Evolutionary conservation across 2,113 vertebrate species (phyloP).

Genomic region (Hippocampus barbouri): DNA sequence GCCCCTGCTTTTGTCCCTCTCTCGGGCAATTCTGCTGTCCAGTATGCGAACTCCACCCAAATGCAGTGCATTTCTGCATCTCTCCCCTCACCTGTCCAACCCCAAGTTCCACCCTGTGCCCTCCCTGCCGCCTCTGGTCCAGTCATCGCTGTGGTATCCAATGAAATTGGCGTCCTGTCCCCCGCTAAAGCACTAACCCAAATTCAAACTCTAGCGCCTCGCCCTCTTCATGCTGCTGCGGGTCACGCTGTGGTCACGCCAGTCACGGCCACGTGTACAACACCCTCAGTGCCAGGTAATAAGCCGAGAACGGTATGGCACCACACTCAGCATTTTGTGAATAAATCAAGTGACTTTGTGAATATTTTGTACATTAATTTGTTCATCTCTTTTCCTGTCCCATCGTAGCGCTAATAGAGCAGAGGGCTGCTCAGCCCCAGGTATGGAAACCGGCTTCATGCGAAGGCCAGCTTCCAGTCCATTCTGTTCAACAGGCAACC

Average conservation of each 20-base stretch:
- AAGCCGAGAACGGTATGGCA: neutral
- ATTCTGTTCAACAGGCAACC: conserved; percentile 53
- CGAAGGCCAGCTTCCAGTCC: conserved; percentile 52
- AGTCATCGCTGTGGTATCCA: conserved; percentile 41
- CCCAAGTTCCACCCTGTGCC: conserved; percentile 33
- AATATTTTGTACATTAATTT: neutral
- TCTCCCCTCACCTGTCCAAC: conserved; percentile 43
- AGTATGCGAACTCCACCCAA: conserved; percentile 8
- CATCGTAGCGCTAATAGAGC: conserved; percentile 49
- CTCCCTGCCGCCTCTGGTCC: conserved; percentile 48
- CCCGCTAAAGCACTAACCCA: conserved; percentile 38
- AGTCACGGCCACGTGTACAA: conserved; percentile 73
- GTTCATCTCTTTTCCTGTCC: neutral
- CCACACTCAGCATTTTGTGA: neutral
- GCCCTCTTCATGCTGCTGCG: conserved; percentile 44
- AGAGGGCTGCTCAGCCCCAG: conserved; percentile 55
- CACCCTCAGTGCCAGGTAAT: conserved; percentile 81
- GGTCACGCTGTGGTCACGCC: conserved; percentile 61
- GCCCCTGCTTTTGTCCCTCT: conserved; percentile 15
- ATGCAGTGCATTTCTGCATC: conserved; percentile 33
- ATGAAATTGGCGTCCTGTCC: conserved; percentile 39
- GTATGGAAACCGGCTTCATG: conserved; percentile 44
- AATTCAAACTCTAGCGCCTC: conserved; percentile 32
- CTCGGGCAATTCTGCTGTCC: conserved; percentile 9
- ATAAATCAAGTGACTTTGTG: neutral